Evolutionary conservation across 1,140 invertebrate species (phyloP).

Genomic region (Heterodera carotae): DNA sequence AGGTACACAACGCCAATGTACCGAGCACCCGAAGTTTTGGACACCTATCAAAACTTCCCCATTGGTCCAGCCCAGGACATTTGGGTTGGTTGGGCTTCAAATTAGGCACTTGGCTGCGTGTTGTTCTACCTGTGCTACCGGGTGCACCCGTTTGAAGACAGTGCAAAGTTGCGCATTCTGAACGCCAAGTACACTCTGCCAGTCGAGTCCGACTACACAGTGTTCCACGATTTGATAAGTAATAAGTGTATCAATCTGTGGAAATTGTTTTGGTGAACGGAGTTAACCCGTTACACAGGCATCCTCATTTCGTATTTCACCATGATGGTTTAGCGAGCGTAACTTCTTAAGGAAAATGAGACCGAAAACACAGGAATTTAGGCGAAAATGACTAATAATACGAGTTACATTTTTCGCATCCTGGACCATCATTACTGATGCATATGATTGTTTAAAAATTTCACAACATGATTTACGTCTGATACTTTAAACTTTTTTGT

Average conservation of each 20-base stretch:
- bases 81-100: slow-evolving; percentile 72
- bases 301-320: too few species aligned
- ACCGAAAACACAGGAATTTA: too few species aligned
- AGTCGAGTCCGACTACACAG: slow-evolving; percentile 77
- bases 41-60: slow-evolving; percentile 92
- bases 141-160: slow-evolving; percentile 94
- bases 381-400: too few species aligned
- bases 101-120: slow-evolving; percentile 85
- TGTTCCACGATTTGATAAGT: slow-evolving; percentile 88
- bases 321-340: too few species aligned
- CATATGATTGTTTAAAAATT: too few species aligned
- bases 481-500: too few species aligned
- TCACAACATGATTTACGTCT: too few species aligned
- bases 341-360: too few species aligned
- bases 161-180: slow-evolving; percentile 87
- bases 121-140: slow-evolving; percentile 87
- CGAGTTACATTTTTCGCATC: too few species aligned
- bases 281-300: too few species aligned
- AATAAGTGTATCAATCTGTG: slow-evolving; percentile 67
- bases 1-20: slow-evolving; percentile 75
- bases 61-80: slow-evolving; percentile 84
- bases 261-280: too few species aligned
- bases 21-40: slow-evolving; percentile 88
- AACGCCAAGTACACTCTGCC: slow-evolving; percentile 91
- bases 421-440: too few species aligned